Percentiles rank a stretch among this genome's conserved stretches.
Evolutionary conservation across 2,888 invertebrate genomes (phyloP).

Genomic region (Xanthostigma xanthostigma): DNA sequence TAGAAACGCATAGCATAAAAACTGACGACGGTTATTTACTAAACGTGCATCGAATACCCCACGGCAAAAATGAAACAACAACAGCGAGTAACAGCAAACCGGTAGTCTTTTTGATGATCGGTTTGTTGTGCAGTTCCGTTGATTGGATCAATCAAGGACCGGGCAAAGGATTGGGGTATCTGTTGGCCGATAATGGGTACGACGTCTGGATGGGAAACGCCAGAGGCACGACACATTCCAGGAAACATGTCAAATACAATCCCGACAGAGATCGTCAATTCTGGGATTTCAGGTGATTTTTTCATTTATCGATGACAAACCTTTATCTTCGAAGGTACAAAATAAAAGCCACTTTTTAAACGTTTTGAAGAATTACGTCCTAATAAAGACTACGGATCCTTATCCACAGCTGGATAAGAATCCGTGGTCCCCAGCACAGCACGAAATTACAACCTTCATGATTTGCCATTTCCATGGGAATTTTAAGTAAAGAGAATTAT

Average conservation of each 20-base stretch:
- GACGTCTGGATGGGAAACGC: constrained; percentile 78
- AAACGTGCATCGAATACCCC: constrained; percentile 67
- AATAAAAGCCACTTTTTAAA: too few species aligned
- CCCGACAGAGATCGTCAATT: constrained; percentile 38
- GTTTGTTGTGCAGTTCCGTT: constrained; percentile 60
- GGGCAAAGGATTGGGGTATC: constrained; percentile 45
- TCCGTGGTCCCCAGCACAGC: too few species aligned
- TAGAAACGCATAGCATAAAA: constrained; percentile 52
- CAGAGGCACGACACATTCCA: constrained; percentile 64
- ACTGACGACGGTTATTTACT: constrained; percentile 76
- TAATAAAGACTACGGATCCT: too few species aligned
- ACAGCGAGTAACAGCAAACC: constrained; percentile 29
- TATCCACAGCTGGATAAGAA: too few species aligned
- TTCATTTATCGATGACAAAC: too few species aligned
- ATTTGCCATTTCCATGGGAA: too few species aligned
- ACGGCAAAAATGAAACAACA: constrained; percentile 26
- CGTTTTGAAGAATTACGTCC: too few species aligned
- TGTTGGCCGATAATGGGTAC: constrained; percentile 51
- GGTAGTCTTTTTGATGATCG: constrained; percentile 61
- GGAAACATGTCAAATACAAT: constrained; percentile 40
- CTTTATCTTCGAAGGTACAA: too few species aligned
- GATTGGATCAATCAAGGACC: constrained; percentile 62
- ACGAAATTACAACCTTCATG: too few species aligned
- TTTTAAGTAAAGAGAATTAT: too few species aligned
- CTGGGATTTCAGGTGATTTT: constrained; percentile 57